These are phyloP conservation scores for Morpho helenor DNA, from an alignment of 2,888 invertebrate genomes.

Conservation along the genomic window DNA sequence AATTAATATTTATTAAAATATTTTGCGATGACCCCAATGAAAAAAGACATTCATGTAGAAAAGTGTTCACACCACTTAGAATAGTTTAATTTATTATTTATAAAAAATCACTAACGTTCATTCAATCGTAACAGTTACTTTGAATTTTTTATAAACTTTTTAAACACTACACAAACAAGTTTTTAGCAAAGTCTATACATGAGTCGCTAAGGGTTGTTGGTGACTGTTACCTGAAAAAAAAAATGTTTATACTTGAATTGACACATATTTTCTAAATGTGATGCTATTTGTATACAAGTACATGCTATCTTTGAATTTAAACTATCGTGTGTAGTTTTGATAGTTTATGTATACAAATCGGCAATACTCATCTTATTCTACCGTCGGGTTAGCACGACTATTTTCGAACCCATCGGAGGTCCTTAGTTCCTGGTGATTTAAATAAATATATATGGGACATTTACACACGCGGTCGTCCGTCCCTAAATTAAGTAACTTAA, in stretches of 20 bases:
- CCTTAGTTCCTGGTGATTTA: too few relatives aligned
- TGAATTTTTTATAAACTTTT: constrained; percentile 7
- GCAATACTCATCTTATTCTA: too few relatives aligned
- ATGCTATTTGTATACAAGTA: too few relatives aligned
- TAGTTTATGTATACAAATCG: too few relatives aligned
- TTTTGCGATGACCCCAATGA: constrained; percentile 8
- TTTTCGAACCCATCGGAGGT: too few relatives aligned
- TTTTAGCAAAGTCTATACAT: constrained; percentile 70
- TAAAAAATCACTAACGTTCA: constrained; percentile 14
- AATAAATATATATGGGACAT: too few relatives aligned
- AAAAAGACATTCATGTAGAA: constrained; percentile 10
- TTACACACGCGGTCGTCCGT: too few relatives aligned
- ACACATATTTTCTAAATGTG: too few relatives aligned
- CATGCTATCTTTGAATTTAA: too few relatives aligned
- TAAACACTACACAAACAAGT: constrained; percentile 23
- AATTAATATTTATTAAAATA: neutral
- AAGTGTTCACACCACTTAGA: constrained; percentile 10
- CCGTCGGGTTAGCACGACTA: too few relatives aligned
- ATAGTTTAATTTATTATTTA: neutral
- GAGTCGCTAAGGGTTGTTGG: constrained; percentile 78
- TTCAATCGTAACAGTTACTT: constrained; percentile 20
- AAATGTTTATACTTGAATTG: neutral
- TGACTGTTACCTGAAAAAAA: constrained; percentile 64
- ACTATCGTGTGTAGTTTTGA: too few relatives aligned
- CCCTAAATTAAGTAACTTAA: too few relatives aligned